Conservation (phyloP, 35 echinoderm and acorn worm genomes). For the Apostichopus japonicus region DNA sequence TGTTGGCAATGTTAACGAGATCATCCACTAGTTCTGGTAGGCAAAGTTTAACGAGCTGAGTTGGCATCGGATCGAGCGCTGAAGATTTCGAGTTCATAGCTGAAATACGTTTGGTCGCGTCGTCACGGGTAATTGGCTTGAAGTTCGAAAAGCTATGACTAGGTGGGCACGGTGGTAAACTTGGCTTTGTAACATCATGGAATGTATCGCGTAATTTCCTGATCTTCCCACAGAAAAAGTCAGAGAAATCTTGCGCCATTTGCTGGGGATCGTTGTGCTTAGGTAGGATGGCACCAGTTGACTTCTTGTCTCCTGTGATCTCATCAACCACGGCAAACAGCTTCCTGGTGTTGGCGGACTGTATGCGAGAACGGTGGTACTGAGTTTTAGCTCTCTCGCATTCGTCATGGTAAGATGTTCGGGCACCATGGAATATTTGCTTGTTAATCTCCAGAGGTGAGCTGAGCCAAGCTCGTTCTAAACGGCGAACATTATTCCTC, state of each 20-base stretch:
- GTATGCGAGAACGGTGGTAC: too few species aligned
- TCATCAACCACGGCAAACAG: background rate
- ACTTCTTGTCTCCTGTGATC: background rate
- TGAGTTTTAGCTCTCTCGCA: too few species aligned
- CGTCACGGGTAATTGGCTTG: background rate
- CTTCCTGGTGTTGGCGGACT: background rate
- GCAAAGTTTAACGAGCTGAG: background rate
- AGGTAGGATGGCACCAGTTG: background rate
- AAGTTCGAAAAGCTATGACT: background rate
- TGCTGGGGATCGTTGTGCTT: background rate
- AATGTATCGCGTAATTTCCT: background rate
- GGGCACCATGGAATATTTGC: too few species aligned
- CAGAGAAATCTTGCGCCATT: background rate
- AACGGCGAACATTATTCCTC: too few species aligned
- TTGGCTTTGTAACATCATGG: background rate
- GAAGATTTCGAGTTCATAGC: conserved; percentile 17
- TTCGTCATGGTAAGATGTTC: too few species aligned
- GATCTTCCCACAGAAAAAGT: background rate
- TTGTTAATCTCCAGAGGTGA: too few species aligned
- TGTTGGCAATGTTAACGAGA: conserved; percentile 22
- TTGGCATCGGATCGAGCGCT: conserved; percentile 13
- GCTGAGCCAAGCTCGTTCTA: too few species aligned
- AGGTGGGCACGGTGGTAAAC: background rate
- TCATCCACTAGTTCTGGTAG: conserved; percentile 30
- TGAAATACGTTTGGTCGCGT: background rate